These are phyloP conservation scores for Beroe forskalii DNA, from an alignment of 37 sponge, comb jelly and placozoan species.

Conservation along the genomic window DNA sequence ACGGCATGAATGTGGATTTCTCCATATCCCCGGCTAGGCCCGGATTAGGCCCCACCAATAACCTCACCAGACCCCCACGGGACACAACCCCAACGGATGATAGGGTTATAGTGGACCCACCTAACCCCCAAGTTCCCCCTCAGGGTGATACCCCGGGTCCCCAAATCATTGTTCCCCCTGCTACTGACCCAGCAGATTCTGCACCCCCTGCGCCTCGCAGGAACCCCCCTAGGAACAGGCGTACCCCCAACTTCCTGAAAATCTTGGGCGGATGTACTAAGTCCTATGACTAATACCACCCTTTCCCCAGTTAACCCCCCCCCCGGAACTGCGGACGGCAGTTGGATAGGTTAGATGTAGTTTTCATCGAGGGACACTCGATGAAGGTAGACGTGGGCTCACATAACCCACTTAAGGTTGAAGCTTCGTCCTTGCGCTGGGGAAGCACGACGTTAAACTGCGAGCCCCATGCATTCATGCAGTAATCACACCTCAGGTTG, in stretches of 20 bases:
- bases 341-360: not conserved
- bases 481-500: not conserved
- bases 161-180: not conserved
- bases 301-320: too few relatives aligned
- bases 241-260: not conserved
- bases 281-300: not conserved
- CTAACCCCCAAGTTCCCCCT: not conserved
- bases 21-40: not conserved
- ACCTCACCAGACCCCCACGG: not conserved
- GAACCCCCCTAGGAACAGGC: conserved; percentile 1
- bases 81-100: not conserved
- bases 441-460: conserved; percentile 61
- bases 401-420: not conserved
- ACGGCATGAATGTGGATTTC: conserved; percentile 34
- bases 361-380: too few relatives aligned
- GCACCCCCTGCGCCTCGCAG: conserved; percentile 16
- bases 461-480: conserved; percentile 14
- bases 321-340: not conserved
- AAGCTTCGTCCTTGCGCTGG: conserved; percentile 19
- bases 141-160: not conserved
- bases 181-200: not conserved
- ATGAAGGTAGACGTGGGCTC: too few relatives aligned
- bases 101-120: not conserved
- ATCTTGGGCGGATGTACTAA: not conserved
- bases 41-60: not conserved